These are phyloP conservation scores for Lithophane leautieri DNA, from an alignment of 2,888 invertebrate species.

Conservation along the genomic window DNA sequence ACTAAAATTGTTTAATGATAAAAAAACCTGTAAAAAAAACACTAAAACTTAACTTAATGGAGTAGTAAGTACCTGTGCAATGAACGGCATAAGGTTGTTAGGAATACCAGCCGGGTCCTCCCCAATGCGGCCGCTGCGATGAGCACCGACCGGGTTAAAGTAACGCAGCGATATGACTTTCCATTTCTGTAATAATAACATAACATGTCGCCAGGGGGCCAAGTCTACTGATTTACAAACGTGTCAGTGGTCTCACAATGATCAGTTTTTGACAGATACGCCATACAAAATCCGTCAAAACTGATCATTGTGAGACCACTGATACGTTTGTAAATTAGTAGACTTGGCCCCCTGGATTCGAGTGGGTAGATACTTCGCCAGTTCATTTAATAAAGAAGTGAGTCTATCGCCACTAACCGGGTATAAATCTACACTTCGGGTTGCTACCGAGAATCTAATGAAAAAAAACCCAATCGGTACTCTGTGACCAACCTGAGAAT, in stretches of 20 bases:
- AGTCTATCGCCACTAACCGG: too few species aligned
- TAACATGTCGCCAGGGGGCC: not conserved
- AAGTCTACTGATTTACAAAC: too few species aligned
- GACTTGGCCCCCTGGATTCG: too few species aligned
- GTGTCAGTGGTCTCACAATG: too few species aligned
- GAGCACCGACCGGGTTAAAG: conserved; percentile 99
- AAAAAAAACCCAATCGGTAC: not conserved
- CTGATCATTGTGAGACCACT: too few species aligned
- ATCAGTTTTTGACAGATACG: too few species aligned
- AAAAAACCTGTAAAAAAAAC: too few species aligned
- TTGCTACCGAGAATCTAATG: not conserved
- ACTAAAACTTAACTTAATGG: too few species aligned
- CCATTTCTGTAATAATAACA: conserved; percentile 91
- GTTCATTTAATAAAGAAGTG: not conserved
- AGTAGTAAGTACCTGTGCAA: conserved; percentile 92
- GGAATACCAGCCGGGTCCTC: conserved; percentile 98
- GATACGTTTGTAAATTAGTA: too few species aligned
- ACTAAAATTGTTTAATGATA: too few species aligned
- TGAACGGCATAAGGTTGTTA: conserved; percentile 98
- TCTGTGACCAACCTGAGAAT: not conserved
- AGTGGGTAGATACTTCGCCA: not conserved
- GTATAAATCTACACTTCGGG: not conserved
- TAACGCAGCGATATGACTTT: conserved; percentile 96
- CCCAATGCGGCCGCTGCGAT: conserved; percentile 96
- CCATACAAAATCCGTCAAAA: too few species aligned